Evolutionary conservation across 2,888 invertebrate genomes (phyloP).

Genomic region (Epirrhoe tristata): DNA sequence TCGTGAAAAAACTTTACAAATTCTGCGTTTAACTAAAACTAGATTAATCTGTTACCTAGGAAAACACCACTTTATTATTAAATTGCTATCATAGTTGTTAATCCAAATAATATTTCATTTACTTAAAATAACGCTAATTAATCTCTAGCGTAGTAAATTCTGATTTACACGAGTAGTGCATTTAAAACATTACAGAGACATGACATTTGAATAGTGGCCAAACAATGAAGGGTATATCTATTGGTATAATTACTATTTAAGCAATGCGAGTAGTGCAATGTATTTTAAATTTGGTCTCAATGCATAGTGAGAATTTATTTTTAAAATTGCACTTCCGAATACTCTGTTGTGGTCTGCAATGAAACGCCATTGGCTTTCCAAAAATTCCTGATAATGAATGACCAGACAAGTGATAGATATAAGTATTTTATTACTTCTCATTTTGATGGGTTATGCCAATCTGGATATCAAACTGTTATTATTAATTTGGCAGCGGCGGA

Average conservation of each 20-base stretch:
- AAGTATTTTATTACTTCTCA: constrained; percentile 18
- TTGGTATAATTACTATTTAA: constrained; percentile 28
- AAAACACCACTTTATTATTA: too few relatives aligned
- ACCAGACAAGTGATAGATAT: constrained; percentile 14
- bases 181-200: constrained; percentile 26
- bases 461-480: constrained; percentile 38
- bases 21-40: not conserved
- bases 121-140: constrained; percentile 4
- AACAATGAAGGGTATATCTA: constrained; percentile 37
- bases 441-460: constrained; percentile 33
- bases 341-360: constrained; percentile 1
- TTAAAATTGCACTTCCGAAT: constrained; percentile 20
- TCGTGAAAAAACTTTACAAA: not conserved
- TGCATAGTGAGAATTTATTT: constrained; percentile 15
- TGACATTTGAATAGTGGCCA: constrained; percentile 49
- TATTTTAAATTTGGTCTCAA: constrained; percentile 25
- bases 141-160: constrained; percentile 15
- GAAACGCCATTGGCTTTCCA: constrained; percentile 16
- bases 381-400: constrained; percentile 19
- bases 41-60: too few relatives aligned
- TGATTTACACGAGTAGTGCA: constrained; percentile 15
- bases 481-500: constrained; percentile 61
- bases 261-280: constrained; percentile 13
- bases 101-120: too few relatives aligned
- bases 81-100: too few relatives aligned